Conservation (phyloP, 1,140 invertebrate species). For the Drosophila dunni region DNA sequence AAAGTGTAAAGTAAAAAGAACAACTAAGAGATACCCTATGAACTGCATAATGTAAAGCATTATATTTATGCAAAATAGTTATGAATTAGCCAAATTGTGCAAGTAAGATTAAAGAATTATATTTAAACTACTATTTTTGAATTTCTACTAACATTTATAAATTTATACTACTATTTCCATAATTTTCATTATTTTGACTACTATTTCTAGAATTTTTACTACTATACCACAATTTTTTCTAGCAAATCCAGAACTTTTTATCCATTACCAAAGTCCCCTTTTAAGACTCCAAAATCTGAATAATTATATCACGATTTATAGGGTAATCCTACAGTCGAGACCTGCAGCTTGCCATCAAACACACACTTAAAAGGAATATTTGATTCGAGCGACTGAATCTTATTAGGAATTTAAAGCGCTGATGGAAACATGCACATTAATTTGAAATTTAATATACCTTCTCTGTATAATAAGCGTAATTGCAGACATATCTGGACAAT, state of each 20-base stretch:
- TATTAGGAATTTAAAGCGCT: conserved; percentile 2
- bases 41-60: too few relatives aligned
- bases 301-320: background rate
- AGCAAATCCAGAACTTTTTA: too few relatives aligned
- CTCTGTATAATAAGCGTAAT: conserved; percentile 38
- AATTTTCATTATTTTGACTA: too few relatives aligned
- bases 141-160: background rate
- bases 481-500: conserved; percentile 28
- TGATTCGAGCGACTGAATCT: conserved; percentile 4
- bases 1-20: background rate
- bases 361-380: background rate
- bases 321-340: background rate
- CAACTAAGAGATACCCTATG: background rate
- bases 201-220: too few relatives aligned
- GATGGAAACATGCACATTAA: conserved; percentile 39
- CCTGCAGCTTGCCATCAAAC: background rate
- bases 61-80: too few relatives aligned
- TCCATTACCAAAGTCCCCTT: too few relatives aligned
- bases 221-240: too few relatives aligned
- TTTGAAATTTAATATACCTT: conserved; percentile 41
- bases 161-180: too few relatives aligned
- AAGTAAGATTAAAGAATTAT: too few relatives aligned
- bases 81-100: too few relatives aligned
- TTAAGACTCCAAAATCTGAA: too few relatives aligned
- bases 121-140: too few relatives aligned